Evolutionary conservation across 1,140 invertebrate species (phyloP), one percentile per base, ranked within the genome.

Genomic region (Colletes gigas): DNA sequence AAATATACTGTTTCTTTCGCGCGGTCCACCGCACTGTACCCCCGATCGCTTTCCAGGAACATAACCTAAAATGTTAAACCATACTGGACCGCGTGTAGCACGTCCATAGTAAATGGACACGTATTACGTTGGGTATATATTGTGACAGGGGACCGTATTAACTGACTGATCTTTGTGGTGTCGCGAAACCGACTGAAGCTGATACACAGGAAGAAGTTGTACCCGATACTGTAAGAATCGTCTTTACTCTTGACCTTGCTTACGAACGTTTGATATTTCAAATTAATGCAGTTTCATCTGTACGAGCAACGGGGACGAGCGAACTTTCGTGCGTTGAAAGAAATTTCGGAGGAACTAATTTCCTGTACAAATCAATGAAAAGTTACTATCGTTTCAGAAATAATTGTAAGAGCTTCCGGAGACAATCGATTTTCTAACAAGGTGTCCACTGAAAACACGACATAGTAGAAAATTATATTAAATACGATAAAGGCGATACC

Each of bases 21-120:
- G 7, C 50, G n/a, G 6, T 3, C 39, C 6, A 54, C 2, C 52
- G 14, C 15, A 77, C 39, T 21, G 7, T 21, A 8, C 4, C 10
- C 4, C 10, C 5, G 8, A 44, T 55, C 17, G 71, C 14, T 0
- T 0, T 66, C 15, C 14, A 57, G 52, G 17, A 66, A 79, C 77
- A 65, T 79, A 79, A 79, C 77, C 77, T 79, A 21, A 15, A 71
- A 78, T 12, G 57, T 19, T 52, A 5, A 4, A 21, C 41, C 15
- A n/a, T 54, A 47, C 14, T 65, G 21, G n/a, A 19, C 39, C 50
- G 59, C 68, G 19, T 72, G 69, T 8, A 63, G 57, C n/a, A 15
- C 21, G 9, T 54, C 62, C 14, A 21, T n/a, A 44, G 5, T 7
- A 41, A 77, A 39, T 15, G 30, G 41, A 15, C 14, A 55, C 12